phyloP scores from a whole-genome alignment of 2,888 invertebrate species.

The Glomeris marginata region DNA sequence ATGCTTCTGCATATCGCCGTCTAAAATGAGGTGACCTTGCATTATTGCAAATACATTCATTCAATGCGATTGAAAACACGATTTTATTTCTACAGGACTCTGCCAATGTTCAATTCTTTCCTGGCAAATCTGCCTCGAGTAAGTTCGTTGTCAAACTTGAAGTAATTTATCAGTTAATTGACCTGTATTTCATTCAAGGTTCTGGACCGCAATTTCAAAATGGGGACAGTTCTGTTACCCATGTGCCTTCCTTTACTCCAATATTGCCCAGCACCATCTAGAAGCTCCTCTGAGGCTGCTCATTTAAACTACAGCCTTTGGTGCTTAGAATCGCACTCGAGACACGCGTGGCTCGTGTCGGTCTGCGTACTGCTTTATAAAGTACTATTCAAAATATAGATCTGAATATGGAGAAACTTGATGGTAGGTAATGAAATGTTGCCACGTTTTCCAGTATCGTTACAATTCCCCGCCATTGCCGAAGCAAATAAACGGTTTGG shows the following conservation, averaged over 20 bases:
- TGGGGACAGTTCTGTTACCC: slow-evolving; percentile 77
- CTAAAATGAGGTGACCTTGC: slow-evolving; percentile 50
- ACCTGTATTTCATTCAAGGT: slow-evolving; percentile 37
- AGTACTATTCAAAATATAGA: slow-evolving; percentile 36
- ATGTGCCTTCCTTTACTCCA: slow-evolving; percentile 64
- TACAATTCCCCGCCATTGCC: slow-evolving; percentile 32
- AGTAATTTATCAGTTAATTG: neutral
- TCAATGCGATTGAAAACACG: no score
- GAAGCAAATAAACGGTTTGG: slow-evolving; percentile 55
- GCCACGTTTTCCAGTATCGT: slow-evolving; percentile 29
- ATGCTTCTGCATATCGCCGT: slow-evolving; percentile 78
- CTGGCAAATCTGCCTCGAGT: slow-evolving; percentile 71
- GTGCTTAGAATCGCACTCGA: slow-evolving; percentile 67
- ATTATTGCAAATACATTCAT: no score
- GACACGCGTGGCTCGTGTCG: slow-evolving; percentile 86
- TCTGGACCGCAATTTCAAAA: slow-evolving; percentile 85
- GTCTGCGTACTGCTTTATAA: slow-evolving; percentile 88
- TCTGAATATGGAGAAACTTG: slow-evolving; percentile 1
- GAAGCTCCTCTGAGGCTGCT: slow-evolving; percentile 39
- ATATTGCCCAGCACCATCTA: slow-evolving; percentile 65
- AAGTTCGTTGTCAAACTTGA: slow-evolving; percentile 16
- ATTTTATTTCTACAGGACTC: slow-evolving; percentile 46
- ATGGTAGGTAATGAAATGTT: neutral
- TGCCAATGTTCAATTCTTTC: slow-evolving; percentile 92
- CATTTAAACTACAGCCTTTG: slow-evolving; percentile 67